Evolutionary conservation across 2,113 vertebrate genomes (phyloP).

Genomic region (Orientallactaga bullata): DNA sequence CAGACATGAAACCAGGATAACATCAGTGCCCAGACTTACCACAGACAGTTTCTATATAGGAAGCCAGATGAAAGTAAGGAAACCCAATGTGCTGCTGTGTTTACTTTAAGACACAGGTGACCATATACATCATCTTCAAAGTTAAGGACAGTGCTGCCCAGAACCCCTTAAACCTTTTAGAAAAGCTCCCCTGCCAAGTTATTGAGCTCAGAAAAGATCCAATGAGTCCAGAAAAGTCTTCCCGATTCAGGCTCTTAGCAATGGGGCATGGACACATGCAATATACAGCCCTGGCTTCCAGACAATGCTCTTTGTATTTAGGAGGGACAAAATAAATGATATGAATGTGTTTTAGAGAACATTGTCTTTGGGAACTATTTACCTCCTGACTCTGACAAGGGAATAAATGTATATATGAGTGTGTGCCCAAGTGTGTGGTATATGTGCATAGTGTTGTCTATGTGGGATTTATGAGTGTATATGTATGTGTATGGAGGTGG

Average conservation of each 20-base stretch:
- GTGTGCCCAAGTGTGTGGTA: neutral
- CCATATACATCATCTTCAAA: neutral
- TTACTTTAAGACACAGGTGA: neutral
- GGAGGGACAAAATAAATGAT: neutral
- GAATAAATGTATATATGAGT: neutral
- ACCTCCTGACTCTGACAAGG: neutral
- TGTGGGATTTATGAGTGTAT: neutral
- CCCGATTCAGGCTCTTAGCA: neutral
- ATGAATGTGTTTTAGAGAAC: neutral
- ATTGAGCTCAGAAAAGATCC: slow-evolving; percentile 13
- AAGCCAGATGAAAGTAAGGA: neutral
- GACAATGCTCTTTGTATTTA: neutral
- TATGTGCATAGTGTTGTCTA: neutral
- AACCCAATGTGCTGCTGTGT: neutral
- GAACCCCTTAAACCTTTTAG: neutral
- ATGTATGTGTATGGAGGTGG: neutral
- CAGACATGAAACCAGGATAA: neutral
- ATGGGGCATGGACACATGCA: neutral
- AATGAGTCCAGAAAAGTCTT: slow-evolving; percentile 16
- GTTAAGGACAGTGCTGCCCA: neutral
- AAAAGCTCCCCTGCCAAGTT: neutral
- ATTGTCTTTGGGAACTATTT: neutral
- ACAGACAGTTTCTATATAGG: neutral
- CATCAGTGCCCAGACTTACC: neutral
- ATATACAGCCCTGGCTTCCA: neutral